Evolutionary conservation across 2,113 vertebrate genomes (phyloP), one percentile per base, ranked within the genome.

Genomic region (Pavo muticus): DNA sequence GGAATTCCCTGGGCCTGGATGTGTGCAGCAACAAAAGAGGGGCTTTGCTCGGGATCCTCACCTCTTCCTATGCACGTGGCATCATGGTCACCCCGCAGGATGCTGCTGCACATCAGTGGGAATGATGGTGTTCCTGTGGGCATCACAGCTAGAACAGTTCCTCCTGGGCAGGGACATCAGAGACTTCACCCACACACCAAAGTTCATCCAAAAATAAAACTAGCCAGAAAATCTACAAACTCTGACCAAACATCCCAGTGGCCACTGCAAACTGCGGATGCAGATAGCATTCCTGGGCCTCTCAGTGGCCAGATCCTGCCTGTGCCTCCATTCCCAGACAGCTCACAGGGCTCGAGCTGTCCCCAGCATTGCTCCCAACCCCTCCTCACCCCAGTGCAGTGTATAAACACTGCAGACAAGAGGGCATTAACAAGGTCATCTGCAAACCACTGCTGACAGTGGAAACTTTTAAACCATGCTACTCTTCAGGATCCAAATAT

Each of bases 1-100:
- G 7, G 7, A 4, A 1, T 7, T 7, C 14, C 11, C 3, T 16
- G 11, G 48, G 27, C 14, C 30, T 29, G 7, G 52, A 3, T 0
- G 0, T 1, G 14, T 42, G 11, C 52, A 23, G 25, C 6, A 52
- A 18, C 0, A 21, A 17, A 59, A 45, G 39, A 60, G 37, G 76
- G 18, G 40, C 24, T 56, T 87, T 56, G 8, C 37, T 77, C 5
- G 39, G 65, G 42, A 67, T 42, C 5, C 4, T 35, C 5, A 0
- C 27, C 27, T 60, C 29, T 87, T 75, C 47, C 39, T 25, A 2
- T 4, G 24, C 44, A 4, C 3, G 21, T 21, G 20, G 57, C 20
- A n/a, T 35, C 12, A 7, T 60, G 57, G n/a, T 35, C 11, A 7
- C 20, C 30, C 7, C 3, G 13, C 20, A 14, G 63, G 24, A 4